phyloP scores from a whole-genome alignment of 2,797 vertebrate genomes.

The Amniataba percoides region DNA sequence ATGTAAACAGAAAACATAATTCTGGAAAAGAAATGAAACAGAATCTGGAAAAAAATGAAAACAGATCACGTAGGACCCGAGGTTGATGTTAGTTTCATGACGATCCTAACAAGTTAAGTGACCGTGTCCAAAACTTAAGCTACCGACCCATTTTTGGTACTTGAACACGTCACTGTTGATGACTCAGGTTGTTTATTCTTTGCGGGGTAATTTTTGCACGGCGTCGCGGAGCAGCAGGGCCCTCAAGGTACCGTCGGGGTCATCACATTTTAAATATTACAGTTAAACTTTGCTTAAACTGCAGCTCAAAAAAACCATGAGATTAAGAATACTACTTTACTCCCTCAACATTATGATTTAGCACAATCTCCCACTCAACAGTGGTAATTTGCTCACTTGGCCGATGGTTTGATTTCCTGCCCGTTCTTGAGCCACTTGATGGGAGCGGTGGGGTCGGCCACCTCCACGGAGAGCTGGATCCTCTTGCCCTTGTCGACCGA shows the following conservation, averaged over 20 bases:
- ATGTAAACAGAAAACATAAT: no score
- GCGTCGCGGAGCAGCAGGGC: neutral
- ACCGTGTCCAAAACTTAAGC: no score
- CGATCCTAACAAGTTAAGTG: no score
- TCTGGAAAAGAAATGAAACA: no score
- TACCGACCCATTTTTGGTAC: no score
- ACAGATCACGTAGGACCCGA: no score
- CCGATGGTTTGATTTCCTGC: constrained; percentile 91
- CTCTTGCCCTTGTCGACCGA: constrained; percentile 91
- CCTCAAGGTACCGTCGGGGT: neutral
- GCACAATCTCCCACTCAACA: neutral
- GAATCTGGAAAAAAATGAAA: no score
- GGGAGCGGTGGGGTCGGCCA: constrained; percentile 83
- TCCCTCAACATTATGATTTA: neutral
- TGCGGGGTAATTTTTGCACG: neutral
- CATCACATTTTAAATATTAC: neutral
- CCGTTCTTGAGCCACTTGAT: constrained; percentile 94
- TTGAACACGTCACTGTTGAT: no score
- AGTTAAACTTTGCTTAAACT: neutral
- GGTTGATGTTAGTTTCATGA: no score
- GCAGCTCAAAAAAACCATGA: neutral
- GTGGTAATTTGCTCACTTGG: constrained; percentile 85
- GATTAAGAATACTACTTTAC: neutral
- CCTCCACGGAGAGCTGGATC: constrained; percentile 88
- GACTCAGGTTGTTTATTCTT: no score